A percentile compares a stretch with the other conserved stretches of the same genome.
These are phyloP conservation scores for Pyrgus malvae DNA, from an alignment of 2,888 invertebrate species.

Conservation along the genomic window DNA sequence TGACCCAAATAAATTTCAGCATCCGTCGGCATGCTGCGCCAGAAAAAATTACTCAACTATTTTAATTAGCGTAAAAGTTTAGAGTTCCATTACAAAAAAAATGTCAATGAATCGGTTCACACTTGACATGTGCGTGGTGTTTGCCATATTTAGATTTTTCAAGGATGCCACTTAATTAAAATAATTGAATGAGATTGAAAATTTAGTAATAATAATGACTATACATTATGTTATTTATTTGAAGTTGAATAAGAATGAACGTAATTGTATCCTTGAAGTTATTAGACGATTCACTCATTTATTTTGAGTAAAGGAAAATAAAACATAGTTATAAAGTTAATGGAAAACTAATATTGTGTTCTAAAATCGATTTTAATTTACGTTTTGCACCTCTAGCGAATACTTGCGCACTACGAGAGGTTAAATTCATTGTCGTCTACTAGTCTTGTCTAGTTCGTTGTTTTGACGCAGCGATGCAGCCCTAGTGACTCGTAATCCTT, in stretches of 20 bases:
- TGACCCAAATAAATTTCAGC: constrained; percentile 67
- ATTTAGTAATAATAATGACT: too few species aligned
- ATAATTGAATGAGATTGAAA: too few species aligned
- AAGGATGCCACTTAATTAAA: constrained; percentile 7
- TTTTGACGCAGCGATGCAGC: constrained; percentile 33
- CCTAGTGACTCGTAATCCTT: constrained; percentile 33
- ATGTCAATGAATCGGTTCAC: constrained; percentile 60
- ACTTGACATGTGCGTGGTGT: constrained; percentile 46
- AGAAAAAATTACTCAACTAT: constrained; percentile 73
- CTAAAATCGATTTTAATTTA: constrained; percentile 60
- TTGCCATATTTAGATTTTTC: constrained; percentile 31
- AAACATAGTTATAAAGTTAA: constrained; percentile 51
- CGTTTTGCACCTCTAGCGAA: constrained; percentile 56
- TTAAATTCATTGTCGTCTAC: constrained; percentile 58
- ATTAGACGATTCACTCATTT: too few species aligned
- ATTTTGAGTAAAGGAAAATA: too few species aligned
- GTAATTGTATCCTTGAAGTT: too few species aligned
- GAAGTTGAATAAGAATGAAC: too few species aligned
- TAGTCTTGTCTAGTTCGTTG: constrained; percentile 57
- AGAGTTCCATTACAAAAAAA: constrained; percentile 58
- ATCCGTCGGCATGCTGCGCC: constrained; percentile 60
- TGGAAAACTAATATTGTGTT: constrained; percentile 52
- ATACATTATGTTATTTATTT: too few species aligned
- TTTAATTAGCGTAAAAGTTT: constrained; percentile 77
- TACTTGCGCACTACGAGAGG: constrained; percentile 59